Percentiles rank a stretch among this genome's conserved stretches.
These are phyloP conservation scores for Passer montanus DNA, from an alignment of 2,113 vertebrate genomes.

Conservation along the genomic window DNA sequence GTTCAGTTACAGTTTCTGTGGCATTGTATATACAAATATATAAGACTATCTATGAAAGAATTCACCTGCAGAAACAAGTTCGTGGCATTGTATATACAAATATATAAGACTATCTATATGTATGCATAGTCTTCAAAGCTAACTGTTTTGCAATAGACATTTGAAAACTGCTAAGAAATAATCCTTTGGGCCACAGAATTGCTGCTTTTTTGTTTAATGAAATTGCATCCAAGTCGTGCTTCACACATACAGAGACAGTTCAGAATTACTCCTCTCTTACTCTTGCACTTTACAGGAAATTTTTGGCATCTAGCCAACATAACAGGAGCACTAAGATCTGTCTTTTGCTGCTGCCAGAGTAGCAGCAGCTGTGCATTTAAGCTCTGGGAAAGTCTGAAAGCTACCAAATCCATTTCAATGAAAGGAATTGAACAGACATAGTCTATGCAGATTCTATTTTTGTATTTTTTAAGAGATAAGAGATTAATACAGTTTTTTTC, in stretches of 20 bases:
- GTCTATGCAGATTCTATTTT: neutral
- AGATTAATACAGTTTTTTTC: neutral
- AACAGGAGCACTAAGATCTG: neutral
- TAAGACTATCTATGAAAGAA: neutral
- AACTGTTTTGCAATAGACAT: neutral
- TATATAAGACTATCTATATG: neutral
- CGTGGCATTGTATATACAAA: neutral
- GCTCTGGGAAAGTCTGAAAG: conserved; percentile 1
- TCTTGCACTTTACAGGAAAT: neutral
- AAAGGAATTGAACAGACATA: neutral
- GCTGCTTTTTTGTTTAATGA: neutral
- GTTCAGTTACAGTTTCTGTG: neutral
- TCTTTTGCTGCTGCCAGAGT: neutral
- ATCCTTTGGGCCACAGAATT: neutral
- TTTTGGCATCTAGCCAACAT: neutral
- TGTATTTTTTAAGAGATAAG: neutral
- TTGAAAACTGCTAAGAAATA: neutral
- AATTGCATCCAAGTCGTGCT: neutral
- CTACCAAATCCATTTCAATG: neutral
- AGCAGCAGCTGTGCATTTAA: conserved; percentile 5
- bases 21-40: neutral
- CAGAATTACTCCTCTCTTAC: neutral
- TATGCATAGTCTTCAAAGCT: neutral
- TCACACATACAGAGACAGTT: neutral
- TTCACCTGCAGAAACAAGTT: neutral